Percentiles rank a stretch among this genome's conserved stretches.
These are phyloP conservation scores for Oscheius sp. DNA, from an alignment of 2,888 invertebrate genomes.

Conservation along the genomic window DNA sequence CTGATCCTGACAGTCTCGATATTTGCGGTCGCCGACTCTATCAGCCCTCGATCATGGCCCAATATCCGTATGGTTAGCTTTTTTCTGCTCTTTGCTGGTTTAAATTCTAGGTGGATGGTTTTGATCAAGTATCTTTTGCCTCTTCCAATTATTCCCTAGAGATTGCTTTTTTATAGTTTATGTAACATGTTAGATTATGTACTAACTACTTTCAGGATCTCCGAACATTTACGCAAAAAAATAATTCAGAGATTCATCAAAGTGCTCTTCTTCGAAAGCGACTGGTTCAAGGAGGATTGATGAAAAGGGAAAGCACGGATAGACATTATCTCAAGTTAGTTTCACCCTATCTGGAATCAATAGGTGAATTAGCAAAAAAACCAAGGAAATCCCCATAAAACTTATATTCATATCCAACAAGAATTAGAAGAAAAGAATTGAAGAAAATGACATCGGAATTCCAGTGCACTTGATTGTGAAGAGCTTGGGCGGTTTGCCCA, in stretches of 20 bases:
- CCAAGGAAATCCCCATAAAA: no score
- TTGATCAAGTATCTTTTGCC: not conserved
- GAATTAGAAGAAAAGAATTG: no score
- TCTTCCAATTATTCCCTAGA: no score
- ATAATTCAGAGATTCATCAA: constrained; percentile 52
- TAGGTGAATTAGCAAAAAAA: no score
- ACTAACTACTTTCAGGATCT: not conserved
- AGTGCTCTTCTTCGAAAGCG: constrained; percentile 55
- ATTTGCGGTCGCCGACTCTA: constrained; percentile 29
- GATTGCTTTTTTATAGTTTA: no score
- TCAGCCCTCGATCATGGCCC: constrained; percentile 22
- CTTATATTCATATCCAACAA: no score
- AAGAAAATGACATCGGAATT: no score
- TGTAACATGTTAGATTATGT: no score
- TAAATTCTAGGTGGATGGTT: no score
- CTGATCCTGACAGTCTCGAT: constrained; percentile 22
- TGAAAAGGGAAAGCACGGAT: constrained; percentile 45
- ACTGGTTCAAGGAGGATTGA: constrained; percentile 56
- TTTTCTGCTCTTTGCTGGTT: not conserved
- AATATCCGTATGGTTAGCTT: constrained; percentile 30
- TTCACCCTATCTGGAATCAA: not conserved
- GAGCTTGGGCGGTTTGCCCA: no score
- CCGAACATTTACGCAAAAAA: not conserved
- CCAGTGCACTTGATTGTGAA: no score
- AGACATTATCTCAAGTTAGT: constrained; percentile 47